Conservation (phyloP, 1,140 invertebrate genomes). For the Lasioglossum baleicum region DNA sequence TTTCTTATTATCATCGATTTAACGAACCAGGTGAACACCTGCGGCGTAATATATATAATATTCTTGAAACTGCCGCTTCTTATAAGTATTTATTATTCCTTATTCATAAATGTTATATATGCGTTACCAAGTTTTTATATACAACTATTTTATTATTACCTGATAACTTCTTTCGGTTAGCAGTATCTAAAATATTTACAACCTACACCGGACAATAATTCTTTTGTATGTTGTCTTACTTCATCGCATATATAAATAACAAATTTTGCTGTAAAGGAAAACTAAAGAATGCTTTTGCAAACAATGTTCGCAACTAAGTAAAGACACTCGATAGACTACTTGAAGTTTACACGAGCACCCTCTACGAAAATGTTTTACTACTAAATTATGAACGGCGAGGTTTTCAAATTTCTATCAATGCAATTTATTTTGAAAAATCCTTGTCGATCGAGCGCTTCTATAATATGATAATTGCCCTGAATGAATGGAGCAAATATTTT, state of each 20-base stretch:
- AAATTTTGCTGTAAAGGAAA: neutral
- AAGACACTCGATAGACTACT: too few relatives aligned
- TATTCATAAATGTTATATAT: neutral
- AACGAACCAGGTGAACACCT: neutral
- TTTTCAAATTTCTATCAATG: too few relatives aligned
- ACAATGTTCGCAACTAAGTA: neutral
- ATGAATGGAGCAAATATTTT: too few relatives aligned
- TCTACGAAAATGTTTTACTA: too few relatives aligned
- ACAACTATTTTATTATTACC: neutral
- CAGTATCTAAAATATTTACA: neutral
- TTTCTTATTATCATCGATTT: neutral
- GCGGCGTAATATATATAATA: neutral
- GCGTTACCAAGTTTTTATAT: neutral
- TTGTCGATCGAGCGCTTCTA: too few relatives aligned
- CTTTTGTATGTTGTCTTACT: neutral
- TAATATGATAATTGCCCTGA: too few relatives aligned
- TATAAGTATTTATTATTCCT: neutral
- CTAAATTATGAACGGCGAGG: too few relatives aligned
- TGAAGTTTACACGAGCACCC: too few relatives aligned
- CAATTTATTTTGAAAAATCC: too few relatives aligned
- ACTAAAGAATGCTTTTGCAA: neutral
- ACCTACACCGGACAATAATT: neutral
- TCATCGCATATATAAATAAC: neutral
- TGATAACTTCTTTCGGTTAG: neutral
- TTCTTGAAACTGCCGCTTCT: neutral